Conservation (phyloP, 2,888 invertebrate species). For the Sympetrum striolatum region DNA sequence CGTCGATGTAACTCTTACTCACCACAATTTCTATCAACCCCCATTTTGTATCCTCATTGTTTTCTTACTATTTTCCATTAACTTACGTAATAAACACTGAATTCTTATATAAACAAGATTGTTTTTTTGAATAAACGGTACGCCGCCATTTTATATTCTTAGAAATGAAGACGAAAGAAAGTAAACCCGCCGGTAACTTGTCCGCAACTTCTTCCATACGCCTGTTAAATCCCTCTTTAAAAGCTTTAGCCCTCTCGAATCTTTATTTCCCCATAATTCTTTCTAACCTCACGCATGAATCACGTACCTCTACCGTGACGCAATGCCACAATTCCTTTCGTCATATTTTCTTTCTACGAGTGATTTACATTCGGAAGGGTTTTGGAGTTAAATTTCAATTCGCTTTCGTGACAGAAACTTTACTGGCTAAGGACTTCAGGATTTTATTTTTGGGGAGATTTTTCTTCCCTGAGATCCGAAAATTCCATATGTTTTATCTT, state of each 20-base stretch:
- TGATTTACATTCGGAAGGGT: too few relatives aligned
- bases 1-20: not conserved
- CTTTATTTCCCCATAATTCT: not conserved
- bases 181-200: not conserved
- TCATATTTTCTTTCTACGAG: not conserved
- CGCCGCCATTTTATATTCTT: too few relatives aligned
- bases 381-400: too few relatives aligned
- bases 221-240: not conserved
- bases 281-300: not conserved
- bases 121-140: too few relatives aligned
- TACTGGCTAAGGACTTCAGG: too few relatives aligned
- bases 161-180: too few relatives aligned
- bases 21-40: not conserved
- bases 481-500: too few relatives aligned
- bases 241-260: not conserved
- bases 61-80: not conserved
- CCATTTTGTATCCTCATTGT: not conserved
- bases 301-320: not conserved
- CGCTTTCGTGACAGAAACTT: too few relatives aligned
- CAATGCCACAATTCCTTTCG: not conserved
- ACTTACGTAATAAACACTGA: too few relatives aligned
- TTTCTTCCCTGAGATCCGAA: too few relatives aligned
- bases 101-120: too few relatives aligned
- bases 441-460: too few relatives aligned
- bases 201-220: not conserved